Percentiles rank a stretch among this genome's conserved stretches.
Evolutionary conservation across 2,888 invertebrate genomes (phyloP).

Genomic region (Melipona bicolor): DNA sequence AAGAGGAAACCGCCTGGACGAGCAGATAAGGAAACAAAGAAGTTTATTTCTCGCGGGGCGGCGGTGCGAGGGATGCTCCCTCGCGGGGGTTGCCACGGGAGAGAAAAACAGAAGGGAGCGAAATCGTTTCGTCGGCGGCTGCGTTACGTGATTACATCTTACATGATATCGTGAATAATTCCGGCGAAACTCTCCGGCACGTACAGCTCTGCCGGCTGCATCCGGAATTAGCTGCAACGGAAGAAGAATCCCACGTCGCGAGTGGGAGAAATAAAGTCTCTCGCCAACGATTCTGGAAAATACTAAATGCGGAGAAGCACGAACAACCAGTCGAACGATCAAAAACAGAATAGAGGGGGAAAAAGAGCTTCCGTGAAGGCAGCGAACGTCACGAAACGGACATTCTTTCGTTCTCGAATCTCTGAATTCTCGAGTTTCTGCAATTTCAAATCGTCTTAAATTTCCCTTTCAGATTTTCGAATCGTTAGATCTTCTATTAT

Average conservation of each 20-base stretch:
- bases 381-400: too few species aligned
- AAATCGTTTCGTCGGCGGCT: slow-evolving; percentile 53
- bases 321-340: not conserved
- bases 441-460: not conserved
- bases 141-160: slow-evolving; percentile 60
- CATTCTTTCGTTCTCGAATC: not conserved
- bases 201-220: slow-evolving; percentile 43
- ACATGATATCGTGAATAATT: slow-evolving; percentile 61
- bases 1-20: not conserved
- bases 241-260: slow-evolving; percentile 28
- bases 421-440: not conserved
- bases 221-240: slow-evolving; percentile 45
- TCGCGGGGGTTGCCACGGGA: not conserved
- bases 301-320: not conserved
- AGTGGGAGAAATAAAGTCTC: slow-evolving; percentile 21
- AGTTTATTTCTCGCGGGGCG: slow-evolving; percentile 27
- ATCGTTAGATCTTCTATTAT: too few species aligned
- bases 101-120: slow-evolving; percentile 25
- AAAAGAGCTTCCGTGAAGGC: too few species aligned
- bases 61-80: slow-evolving; percentile 34
- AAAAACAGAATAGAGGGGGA: not conserved
- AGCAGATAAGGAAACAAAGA: slow-evolving; percentile 35
- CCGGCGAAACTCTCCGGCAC: slow-evolving; percentile 31
- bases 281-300: not conserved
- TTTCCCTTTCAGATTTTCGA: not conserved